Evolutionary conservation across 2,797 vertebrate genomes (phyloP).

Genomic region (Graptemys geographica): DNA sequence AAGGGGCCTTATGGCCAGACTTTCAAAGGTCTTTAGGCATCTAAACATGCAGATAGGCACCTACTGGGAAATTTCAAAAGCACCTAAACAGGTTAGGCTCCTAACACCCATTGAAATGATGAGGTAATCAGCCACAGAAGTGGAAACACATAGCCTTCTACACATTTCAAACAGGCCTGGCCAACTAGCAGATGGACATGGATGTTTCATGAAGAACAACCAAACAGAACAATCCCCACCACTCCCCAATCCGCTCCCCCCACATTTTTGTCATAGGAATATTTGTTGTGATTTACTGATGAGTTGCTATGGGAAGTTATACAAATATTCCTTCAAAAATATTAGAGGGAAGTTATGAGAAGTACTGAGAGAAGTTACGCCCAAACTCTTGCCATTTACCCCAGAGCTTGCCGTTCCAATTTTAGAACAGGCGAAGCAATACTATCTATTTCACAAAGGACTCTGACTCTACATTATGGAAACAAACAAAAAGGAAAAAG

Average conservation of each 20-base stretch:
- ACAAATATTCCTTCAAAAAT: background rate
- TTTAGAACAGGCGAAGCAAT: background rate
- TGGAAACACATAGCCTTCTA: background rate
- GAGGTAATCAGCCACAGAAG: background rate
- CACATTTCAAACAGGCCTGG: background rate
- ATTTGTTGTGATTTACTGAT: background rate
- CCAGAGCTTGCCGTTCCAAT: background rate
- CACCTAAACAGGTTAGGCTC: background rate
- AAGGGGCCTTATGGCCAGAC: background rate
- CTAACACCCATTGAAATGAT: background rate
- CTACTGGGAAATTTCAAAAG: background rate
- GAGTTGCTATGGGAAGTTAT: background rate
- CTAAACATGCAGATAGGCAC: background rate
- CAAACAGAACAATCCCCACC: background rate
- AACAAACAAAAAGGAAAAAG: background rate
- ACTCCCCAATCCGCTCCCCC: fast-evolving
- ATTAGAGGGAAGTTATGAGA: background rate
- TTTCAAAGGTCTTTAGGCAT: background rate
- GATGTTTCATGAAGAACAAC: background rate
- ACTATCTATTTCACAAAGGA: background rate
- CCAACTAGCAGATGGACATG: background rate
- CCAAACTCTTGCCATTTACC: background rate
- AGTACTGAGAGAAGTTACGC: background rate
- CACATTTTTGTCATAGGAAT: fast-evolving
- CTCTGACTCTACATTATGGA: background rate